These are phyloP conservation scores for Pseudorasbora parva DNA, from an alignment of 2,113 vertebrate genomes.

Conservation along the genomic window DNA sequence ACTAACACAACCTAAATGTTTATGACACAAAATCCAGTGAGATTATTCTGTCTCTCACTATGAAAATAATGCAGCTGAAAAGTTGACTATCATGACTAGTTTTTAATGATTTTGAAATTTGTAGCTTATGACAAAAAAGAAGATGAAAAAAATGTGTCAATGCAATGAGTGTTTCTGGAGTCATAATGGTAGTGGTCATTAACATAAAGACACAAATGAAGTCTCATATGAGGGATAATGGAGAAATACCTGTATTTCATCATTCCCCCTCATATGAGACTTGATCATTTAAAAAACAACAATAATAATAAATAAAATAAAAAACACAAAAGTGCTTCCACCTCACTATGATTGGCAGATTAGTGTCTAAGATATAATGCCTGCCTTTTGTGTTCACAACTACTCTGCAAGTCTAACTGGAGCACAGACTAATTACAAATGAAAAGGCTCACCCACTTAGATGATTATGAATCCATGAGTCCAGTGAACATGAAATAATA, in stretches of 20 bases:
- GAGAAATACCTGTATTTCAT: neutral
- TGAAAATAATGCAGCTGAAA: neutral
- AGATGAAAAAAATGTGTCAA: neutral
- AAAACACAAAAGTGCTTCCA: neutral
- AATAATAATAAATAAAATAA: no score
- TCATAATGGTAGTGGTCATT: neutral
- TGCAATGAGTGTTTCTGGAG: neutral
- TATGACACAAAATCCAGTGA: neutral
- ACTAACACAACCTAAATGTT: neutral
- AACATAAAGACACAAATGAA: neutral
- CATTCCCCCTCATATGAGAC: no score
- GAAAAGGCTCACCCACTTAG: no score
- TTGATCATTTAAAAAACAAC: no score
- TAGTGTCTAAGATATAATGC: neutral
- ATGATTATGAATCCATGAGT: no score
- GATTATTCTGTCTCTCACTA: slow-evolving; percentile 1
- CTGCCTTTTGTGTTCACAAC: neutral
- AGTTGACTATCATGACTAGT: neutral
- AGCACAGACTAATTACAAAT: neutral
- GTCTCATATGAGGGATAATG: neutral
- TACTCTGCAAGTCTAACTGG: neutral
- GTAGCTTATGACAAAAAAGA: neutral
- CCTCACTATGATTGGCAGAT: neutral
- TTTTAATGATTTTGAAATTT: neutral
- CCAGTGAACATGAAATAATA: no score